These are phyloP conservation scores for Seira ritae DNA, from an alignment of 2,888 invertebrate genomes.

Conservation along the genomic window DNA sequence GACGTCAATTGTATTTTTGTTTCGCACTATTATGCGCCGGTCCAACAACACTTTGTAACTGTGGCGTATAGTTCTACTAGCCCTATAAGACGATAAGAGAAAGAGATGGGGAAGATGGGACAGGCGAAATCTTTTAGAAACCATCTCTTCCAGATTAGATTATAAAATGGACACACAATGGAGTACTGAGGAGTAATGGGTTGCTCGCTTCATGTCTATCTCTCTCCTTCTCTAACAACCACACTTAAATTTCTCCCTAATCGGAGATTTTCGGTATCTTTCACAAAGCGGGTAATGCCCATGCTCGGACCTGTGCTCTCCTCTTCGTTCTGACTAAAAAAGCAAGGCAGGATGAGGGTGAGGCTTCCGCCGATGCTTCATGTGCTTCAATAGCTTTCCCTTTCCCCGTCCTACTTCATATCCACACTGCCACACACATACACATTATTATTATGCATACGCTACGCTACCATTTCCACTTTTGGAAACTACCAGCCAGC, in stretches of 20 bases:
- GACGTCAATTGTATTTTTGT: conserved; percentile 71
- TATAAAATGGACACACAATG: conserved; percentile 32
- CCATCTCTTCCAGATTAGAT: conserved; percentile 41
- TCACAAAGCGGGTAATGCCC: conserved; percentile 58
- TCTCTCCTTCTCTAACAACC: conserved; percentile 30
- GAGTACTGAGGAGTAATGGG: conserved; percentile 22
- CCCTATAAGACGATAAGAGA: conserved; percentile 5
- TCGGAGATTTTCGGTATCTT: conserved; percentile 50
- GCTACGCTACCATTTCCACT: conserved; percentile 24
- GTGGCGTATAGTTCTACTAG: neutral
- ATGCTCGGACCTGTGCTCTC: conserved; percentile 45
- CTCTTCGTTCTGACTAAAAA: neutral
- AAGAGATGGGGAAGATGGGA: conserved; percentile 41
- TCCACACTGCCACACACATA: neutral
- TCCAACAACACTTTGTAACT: conserved; percentile 41
- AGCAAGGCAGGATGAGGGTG: conserved; percentile 55
- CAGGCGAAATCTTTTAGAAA: conserved; percentile 31
- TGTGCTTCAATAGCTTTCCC: conserved; percentile 47
- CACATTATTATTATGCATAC: conserved; percentile 6
- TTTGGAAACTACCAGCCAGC: conserved; percentile 7
- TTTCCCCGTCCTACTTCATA: neutral
- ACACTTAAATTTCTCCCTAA: conserved; percentile 16
- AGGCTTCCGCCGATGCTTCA: conserved; percentile 54
- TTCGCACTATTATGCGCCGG: conserved; percentile 65
- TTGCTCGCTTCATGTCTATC: conserved; percentile 21